Percentiles rank a stretch among this genome's conserved stretches.
Conservation (phyloP, 2,888 invertebrate species). For the Spilosoma lubricipeda region DNA sequence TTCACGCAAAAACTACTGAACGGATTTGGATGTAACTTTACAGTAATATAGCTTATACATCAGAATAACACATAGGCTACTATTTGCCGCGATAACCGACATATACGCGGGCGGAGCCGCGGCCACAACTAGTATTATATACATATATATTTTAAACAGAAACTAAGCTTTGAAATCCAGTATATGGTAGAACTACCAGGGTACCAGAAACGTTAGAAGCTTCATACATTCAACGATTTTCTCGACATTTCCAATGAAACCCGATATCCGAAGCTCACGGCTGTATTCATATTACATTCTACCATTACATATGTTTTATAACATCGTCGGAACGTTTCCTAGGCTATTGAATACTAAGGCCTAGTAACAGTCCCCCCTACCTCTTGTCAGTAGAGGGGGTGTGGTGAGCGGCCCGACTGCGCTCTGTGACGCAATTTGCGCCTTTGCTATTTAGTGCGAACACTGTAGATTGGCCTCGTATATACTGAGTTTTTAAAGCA, state of each 20-base stretch:
- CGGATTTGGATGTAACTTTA: too few species aligned
- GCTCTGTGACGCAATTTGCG: conserved; percentile 73
- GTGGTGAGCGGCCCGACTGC: conserved; percentile 74
- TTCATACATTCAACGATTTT: background rate
- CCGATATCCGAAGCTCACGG: background rate
- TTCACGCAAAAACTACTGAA: too few species aligned
- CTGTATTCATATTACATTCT: conserved; percentile 3
- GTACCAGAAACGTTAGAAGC: background rate
- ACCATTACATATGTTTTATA: conserved; percentile 17
- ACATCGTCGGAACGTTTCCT: conserved; percentile 27
- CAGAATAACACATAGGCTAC: too few species aligned
- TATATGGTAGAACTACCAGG: background rate
- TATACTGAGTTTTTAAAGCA: background rate
- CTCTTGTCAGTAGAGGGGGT: conserved; percentile 56
- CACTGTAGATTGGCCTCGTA: conserved; percentile 52
- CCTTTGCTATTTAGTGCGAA: conserved; percentile 57
- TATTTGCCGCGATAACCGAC: too few species aligned
- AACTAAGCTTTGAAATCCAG: background rate
- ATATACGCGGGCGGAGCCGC: too few species aligned
- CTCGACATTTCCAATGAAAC: background rate
- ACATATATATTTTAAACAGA: too few species aligned
- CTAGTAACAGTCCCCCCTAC: conserved; percentile 63
- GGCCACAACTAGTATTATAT: too few species aligned
- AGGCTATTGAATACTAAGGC: conserved; percentile 54
- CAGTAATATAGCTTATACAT: too few species aligned